A percentile compares a stretch with the other conserved stretches of the same genome.
These are phyloP conservation scores for Metridium senile DNA, from an alignment of 92 coral and sea anemone species.

Conservation along the genomic window DNA sequence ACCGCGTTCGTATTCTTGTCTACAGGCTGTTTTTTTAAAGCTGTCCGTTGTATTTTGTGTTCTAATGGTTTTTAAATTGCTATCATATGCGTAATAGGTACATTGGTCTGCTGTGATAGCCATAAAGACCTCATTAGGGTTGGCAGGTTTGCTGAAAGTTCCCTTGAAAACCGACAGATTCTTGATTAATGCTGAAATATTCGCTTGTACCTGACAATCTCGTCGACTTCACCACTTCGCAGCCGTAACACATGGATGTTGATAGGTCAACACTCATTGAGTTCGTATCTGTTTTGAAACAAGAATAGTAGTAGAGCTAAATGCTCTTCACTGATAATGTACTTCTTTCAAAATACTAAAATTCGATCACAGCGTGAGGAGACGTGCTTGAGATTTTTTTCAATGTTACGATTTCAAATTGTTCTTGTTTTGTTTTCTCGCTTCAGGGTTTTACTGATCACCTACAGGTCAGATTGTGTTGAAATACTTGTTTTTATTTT, in stretches of 20 bases:
- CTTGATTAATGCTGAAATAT: constrained; percentile 92
- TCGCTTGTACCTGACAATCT: constrained; percentile 77
- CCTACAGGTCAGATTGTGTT: constrained; percentile 17
- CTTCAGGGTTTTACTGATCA: constrained; percentile 32
- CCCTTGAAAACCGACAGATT: constrained; percentile 79
- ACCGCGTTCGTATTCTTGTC: constrained; percentile 27
- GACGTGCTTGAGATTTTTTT: background rate
- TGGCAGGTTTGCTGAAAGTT: constrained; percentile 85
- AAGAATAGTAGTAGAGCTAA: constrained; percentile 36
- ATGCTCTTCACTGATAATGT: constrained; percentile 38
- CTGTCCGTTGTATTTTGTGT: constrained; percentile 25
- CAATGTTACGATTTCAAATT: background rate
- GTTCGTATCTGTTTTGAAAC: constrained; percentile 52
- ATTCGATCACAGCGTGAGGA: constrained; percentile 18
- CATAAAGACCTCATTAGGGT: constrained; percentile 92
- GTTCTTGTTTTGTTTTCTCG: constrained; percentile 3
- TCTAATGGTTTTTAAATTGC: constrained; percentile 69
- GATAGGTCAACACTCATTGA: constrained; percentile 52
- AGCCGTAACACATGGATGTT: constrained; percentile 36
- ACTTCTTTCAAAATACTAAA: constrained; percentile 24
- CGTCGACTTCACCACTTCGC: constrained; percentile 50
- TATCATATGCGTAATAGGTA: constrained; percentile 65
- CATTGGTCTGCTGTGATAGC: constrained; percentile 66
- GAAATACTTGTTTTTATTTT: constrained; percentile 24
- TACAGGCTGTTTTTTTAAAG: background rate